Evolutionary conservation across 2,113 vertebrate genomes (phyloP).

Genomic region (Ramphastos sulfuratus): DNA sequence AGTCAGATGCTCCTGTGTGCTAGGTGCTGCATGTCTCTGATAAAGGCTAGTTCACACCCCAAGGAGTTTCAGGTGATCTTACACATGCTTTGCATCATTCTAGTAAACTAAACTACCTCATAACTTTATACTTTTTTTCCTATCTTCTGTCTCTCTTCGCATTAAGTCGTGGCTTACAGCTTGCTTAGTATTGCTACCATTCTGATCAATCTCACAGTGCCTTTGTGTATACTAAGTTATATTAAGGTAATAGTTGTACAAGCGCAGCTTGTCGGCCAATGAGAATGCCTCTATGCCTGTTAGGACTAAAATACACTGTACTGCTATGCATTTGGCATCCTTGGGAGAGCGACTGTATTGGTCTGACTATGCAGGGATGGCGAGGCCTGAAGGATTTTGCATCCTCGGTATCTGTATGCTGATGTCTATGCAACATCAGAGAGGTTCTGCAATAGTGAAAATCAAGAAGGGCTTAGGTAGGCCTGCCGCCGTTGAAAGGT

Average conservation of each 20-base stretch:
- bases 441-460: not conserved
- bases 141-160: fast-evolving
- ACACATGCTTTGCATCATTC: not conserved
- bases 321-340: fast-evolving
- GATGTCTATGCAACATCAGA: not conserved
- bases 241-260: not conserved
- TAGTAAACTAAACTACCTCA: not conserved
- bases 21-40: not conserved
- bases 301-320: fast-evolving
- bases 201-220: not conserved
- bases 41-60: not conserved
- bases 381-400: not conserved
- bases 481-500: fast-evolving
- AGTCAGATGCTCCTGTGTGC: not conserved
- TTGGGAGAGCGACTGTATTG: not conserved
- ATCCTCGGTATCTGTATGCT: not conserved
- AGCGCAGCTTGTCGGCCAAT: not conserved
- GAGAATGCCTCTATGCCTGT: not conserved
- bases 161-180: not conserved
- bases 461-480: not conserved
- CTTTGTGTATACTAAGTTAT: not conserved
- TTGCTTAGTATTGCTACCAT: not conserved
- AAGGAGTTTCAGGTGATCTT: not conserved
- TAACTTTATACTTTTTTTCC: not conserved
- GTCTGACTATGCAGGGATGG: not conserved